Conservation (phyloP, 1,140 invertebrate species). For the Epicauta chinensis region DNA sequence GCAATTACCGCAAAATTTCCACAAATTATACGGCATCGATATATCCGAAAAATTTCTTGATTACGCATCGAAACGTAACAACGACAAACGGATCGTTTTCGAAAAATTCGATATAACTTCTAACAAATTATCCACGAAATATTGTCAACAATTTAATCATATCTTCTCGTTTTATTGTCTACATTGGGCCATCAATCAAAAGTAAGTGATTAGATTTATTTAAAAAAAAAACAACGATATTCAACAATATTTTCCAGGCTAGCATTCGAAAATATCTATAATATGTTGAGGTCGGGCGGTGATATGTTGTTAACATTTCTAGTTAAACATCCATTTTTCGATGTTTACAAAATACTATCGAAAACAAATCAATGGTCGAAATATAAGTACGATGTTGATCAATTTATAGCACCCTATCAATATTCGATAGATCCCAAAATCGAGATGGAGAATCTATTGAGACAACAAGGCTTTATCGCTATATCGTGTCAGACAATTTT, state of each 20-base stretch:
- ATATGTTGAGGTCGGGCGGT: conserved; percentile 57
- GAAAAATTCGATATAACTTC: conserved; percentile 58
- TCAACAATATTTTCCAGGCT: conserved; percentile 42
- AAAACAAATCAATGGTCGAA: conserved; percentile 52
- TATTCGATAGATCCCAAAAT: conserved; percentile 55
- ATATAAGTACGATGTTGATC: conserved; percentile 61
- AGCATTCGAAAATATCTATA: conserved; percentile 58
- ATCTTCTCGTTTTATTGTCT: conserved; percentile 75
- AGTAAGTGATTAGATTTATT: conserved; percentile 47
- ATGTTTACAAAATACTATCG: conserved; percentile 59
- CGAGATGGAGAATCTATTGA: conserved; percentile 54
- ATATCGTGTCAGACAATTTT: conserved; percentile 57
- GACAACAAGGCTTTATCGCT: conserved; percentile 59
- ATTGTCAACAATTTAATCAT: conserved; percentile 57
- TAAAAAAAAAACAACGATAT: too few species aligned
- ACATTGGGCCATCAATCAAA: conserved; percentile 73
- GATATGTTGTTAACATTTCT: conserved; percentile 64
- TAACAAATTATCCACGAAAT: conserved; percentile 44
- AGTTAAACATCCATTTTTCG: conserved; percentile 63
- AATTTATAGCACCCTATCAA: conserved; percentile 61
- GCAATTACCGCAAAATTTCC: conserved; percentile 50
- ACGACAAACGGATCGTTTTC: conserved; percentile 52
- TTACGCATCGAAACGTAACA: conserved; percentile 52
- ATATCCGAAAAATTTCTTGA: conserved; percentile 65
- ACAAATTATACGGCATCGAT: conserved; percentile 55